phyloP scores from a whole-genome alignment of 2,113 vertebrate species.

The Sitta europaea region DNA sequence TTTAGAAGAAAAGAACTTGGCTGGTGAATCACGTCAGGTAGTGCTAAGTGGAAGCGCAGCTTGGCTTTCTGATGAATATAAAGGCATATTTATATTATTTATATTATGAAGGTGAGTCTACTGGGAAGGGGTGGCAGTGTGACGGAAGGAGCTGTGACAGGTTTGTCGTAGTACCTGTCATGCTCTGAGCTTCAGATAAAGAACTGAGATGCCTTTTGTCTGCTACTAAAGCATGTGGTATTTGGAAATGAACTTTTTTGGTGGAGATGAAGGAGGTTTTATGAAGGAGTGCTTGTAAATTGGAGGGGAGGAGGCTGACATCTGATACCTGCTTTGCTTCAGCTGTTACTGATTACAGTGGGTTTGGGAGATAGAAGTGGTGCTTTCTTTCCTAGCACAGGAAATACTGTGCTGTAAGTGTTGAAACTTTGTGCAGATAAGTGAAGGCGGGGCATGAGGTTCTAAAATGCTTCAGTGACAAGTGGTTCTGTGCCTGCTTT shows the following conservation, averaged over 20 bases:
- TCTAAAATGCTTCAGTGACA: not conserved
- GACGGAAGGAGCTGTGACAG: not conserved
- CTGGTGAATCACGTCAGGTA: not conserved
- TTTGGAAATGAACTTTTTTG: not conserved
- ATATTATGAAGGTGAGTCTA: not conserved
- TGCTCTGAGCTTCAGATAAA: not conserved
- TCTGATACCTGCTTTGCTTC: not conserved
- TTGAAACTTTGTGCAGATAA: conserved; percentile 27
- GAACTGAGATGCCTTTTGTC: not conserved
- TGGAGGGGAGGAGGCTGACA: not conserved
- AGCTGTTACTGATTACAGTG: not conserved
- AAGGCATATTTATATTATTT: not conserved
- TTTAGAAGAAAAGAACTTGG: not conserved
- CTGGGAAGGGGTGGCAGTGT: not conserved
- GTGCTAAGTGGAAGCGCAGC: not conserved
- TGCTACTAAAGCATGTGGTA: not conserved
- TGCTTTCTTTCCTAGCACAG: not conserved
- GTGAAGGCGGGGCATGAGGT: not conserved
- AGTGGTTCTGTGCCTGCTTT: not conserved
- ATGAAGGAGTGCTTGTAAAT: not conserved
- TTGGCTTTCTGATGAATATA: not conserved
- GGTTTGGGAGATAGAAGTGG: not conserved
- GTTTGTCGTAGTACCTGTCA: not conserved
- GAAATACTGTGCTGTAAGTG: not conserved
- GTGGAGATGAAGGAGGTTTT: not conserved